A percentile compares a stretch with the other conserved stretches of the same genome.
These are phyloP conservation scores for Catharus fuscescens DNA, from an alignment of 2,113 vertebrate species.

Conservation along the genomic window DNA sequence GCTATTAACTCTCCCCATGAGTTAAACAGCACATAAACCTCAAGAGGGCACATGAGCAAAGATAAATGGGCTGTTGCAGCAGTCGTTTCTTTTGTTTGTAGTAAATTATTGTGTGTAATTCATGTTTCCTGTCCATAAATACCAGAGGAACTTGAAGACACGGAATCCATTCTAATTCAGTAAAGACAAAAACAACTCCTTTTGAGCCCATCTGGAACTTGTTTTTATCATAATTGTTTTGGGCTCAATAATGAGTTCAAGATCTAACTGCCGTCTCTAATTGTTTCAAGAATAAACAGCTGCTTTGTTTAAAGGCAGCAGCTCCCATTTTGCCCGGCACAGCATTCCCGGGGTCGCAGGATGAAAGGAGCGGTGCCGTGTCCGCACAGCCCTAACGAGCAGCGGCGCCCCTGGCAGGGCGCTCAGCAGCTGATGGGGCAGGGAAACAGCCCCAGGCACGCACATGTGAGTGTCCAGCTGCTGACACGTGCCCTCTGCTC, in stretches of 20 bases:
- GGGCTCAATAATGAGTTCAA: slow-evolving; percentile 59
- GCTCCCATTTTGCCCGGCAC: background rate
- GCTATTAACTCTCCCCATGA: background rate
- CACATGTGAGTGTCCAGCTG: accelerated
- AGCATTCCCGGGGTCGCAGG: background rate
- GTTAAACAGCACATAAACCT: slow-evolving; percentile 39
- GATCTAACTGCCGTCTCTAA: slow-evolving; percentile 36
- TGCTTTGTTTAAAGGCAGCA: slow-evolving; percentile 14
- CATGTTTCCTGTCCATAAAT: slow-evolving; percentile 67
- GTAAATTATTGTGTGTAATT: slow-evolving; percentile 64
- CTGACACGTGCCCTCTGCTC: background rate
- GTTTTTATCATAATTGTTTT: slow-evolving; percentile 40
- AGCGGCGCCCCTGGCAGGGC: background rate
- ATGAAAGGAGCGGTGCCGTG: background rate
- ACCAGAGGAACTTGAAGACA: slow-evolving; percentile 47
- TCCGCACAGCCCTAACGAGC: slow-evolving; percentile 4
- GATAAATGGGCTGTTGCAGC: slow-evolving; percentile 53
- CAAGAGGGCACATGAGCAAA: slow-evolving; percentile 49
- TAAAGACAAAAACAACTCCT: slow-evolving; percentile 55
- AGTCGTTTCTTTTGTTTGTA: slow-evolving; percentile 49
- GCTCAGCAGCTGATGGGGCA: background rate
- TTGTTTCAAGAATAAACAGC: slow-evolving; percentile 60
- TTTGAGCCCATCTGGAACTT: slow-evolving; percentile 62
- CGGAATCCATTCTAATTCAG: slow-evolving; percentile 53
- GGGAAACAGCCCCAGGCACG: background rate